These are phyloP conservation scores for Myotis lucifugus DNA, from an alignment of 2,113 vertebrate species.

Conservation along the genomic window DNA sequence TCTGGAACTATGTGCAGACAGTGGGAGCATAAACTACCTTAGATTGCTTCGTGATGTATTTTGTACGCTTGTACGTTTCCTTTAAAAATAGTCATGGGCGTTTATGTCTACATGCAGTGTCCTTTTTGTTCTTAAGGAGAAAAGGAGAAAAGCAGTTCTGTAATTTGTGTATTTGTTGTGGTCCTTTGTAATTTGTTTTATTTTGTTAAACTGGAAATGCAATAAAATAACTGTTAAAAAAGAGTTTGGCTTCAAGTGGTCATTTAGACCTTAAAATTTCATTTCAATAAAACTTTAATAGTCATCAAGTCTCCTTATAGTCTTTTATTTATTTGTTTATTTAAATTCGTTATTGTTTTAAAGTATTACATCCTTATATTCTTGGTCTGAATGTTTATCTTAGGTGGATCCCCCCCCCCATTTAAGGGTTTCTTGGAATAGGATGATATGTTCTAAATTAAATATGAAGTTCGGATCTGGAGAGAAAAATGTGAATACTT, in stretches of 20 bases:
- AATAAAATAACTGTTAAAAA: constrained; percentile 55
- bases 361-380: neutral
- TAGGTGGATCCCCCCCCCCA: neutral
- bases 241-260: constrained; percentile 38
- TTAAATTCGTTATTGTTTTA: too few species aligned
- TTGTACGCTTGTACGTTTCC: neutral
- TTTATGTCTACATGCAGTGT: neutral
- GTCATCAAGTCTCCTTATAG: constrained; percentile 2
- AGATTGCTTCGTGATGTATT: neutral
- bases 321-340: neutral
- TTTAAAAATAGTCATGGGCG: neutral
- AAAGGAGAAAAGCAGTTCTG: constrained; percentile 33
- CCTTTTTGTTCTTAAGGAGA: constrained; percentile 22
- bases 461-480: constrained; percentile 4
- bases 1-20: neutral
- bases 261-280: constrained; percentile 60
- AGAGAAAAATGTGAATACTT: constrained; percentile 46
- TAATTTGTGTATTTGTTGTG: constrained; percentile 41
- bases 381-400: constrained; percentile 41
- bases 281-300: constrained; percentile 53
- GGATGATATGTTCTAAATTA: constrained; percentile 29
- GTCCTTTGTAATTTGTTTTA: constrained; percentile 49
- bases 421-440: neutral
- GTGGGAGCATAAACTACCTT: neutral
- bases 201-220: constrained; percentile 52